Conservation (phyloP, 2,797 vertebrate genomes). For the Lycodopsis pacificus region DNA sequence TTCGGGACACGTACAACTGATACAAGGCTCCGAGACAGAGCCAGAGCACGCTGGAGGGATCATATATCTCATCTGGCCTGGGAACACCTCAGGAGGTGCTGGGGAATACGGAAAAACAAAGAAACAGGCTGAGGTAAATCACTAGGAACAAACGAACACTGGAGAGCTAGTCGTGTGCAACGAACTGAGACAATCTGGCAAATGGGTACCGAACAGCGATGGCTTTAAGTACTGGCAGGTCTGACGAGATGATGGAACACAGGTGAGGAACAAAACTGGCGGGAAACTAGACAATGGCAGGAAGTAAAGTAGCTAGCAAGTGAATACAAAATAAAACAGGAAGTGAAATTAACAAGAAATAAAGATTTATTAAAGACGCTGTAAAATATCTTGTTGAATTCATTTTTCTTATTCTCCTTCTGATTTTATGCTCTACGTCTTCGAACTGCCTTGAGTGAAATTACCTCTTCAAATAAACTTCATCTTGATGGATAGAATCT, state of each 20-base stretch:
- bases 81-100: background rate
- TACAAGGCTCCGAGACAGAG: background rate
- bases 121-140: no score
- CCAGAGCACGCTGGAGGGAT: background rate
- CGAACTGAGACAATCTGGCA: background rate
- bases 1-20: background rate
- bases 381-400: no score
- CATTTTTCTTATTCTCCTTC: background rate
- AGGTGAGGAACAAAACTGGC: background rate
- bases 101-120: no score
- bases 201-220: background rate
- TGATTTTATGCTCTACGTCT: background rate
- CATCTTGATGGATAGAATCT: background rate
- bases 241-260: background rate
- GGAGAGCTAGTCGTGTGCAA: background rate
- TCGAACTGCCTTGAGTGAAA: background rate
- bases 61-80: background rate
- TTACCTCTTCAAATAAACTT: constrained; percentile 14
- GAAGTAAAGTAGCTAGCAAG: background rate
- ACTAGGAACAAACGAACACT: background rate
- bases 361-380: background rate
- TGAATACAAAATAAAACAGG: background rate
- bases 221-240: background rate
- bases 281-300: background rate
- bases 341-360: no score